Percentiles rank a stretch among this genome's conserved stretches.
Evolutionary conservation across 1,140 invertebrate species (phyloP).

Genomic region (Geopemphigus sp.): DNA sequence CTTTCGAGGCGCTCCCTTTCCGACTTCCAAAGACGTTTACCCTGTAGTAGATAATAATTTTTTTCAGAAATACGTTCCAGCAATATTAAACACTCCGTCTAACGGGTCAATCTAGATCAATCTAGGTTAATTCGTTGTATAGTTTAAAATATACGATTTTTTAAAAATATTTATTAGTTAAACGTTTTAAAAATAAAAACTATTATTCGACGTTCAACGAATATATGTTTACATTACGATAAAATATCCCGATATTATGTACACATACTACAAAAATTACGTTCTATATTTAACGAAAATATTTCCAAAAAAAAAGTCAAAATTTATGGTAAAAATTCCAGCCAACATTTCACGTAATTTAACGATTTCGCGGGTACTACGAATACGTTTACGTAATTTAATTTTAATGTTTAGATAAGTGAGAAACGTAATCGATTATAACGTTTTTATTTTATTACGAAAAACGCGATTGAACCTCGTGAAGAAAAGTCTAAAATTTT

Average conservation of each 20-base stretch:
- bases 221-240: neutral
- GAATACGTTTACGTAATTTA: too few relatives aligned
- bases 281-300: neutral
- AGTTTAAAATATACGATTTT: neutral
- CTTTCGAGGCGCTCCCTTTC: neutral
- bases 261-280: too few relatives aligned
- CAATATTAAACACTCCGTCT: neutral
- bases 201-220: neutral
- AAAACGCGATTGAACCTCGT: neutral
- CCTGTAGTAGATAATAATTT: constrained; percentile 13
- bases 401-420: too few relatives aligned
- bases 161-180: too few relatives aligned
- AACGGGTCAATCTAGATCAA: neutral
- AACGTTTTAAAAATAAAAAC: too few relatives aligned
- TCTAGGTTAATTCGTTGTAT: neutral
- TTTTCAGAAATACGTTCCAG: constrained; percentile 22
- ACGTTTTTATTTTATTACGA: too few relatives aligned
- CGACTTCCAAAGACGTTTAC: constrained; percentile 7
- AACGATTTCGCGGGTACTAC: too few relatives aligned
- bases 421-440: too few relatives aligned
- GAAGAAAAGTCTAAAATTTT: neutral
- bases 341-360: too few relatives aligned
- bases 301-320: neutral
- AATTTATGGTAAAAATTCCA: too few relatives aligned
- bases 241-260: neutral